Base-by-base conservation (phyloP, 2,113 vertebrate genomes). In the Osmerus mordax region DNA sequence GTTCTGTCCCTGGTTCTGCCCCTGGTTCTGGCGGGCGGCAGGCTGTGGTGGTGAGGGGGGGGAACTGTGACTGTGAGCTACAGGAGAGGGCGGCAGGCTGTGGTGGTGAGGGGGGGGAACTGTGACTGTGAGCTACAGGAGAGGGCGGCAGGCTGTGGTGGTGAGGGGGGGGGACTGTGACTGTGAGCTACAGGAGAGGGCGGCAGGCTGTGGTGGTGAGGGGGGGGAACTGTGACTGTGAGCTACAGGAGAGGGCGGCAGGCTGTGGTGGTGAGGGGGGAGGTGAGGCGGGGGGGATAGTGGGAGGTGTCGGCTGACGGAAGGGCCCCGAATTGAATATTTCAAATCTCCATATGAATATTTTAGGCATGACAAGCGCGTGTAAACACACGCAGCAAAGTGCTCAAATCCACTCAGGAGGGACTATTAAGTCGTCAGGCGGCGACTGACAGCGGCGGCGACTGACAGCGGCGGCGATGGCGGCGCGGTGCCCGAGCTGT, bases 341-440 rank as follows among this genome's bases (percentile, higher is more conserved):
- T 96, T 97, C 95, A 96, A 94, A 94, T 94, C 94, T 95, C 93
- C 91, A 94, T 95, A 96, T 96, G 95, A 98, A 96, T 96, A 97
- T 97, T 96, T 96, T 94, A 93, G 95, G 93, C 91, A 89, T 97
- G 95, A 97, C 95, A 97, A 96, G 94, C 91, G 93, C 95, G 91
- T 93, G 94, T 96, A 98, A 98, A 97, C 96, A 97, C 93, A 96
- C 93, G 96, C 93, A 96, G 93, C 94, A 94, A 95, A 96, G 94
- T 94, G 95, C 96, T 96, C 93, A 96, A 96, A 97, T 96, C 94
- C 94, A 96, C 95, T 98, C 95, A 95, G 94, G 94, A 93, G 94
- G 95, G 94, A 95, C 96, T 95, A 98, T 98, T 97, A 98, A 98
- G 95, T 95, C 96, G 94, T 98, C 96, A 98, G 93, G 92, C 91